Percentiles rank a stretch among this genome's conserved stretches.
Evolutionary conservation across 2,113 vertebrate species (phyloP).

Genomic region (Aix galericulata): DNA sequence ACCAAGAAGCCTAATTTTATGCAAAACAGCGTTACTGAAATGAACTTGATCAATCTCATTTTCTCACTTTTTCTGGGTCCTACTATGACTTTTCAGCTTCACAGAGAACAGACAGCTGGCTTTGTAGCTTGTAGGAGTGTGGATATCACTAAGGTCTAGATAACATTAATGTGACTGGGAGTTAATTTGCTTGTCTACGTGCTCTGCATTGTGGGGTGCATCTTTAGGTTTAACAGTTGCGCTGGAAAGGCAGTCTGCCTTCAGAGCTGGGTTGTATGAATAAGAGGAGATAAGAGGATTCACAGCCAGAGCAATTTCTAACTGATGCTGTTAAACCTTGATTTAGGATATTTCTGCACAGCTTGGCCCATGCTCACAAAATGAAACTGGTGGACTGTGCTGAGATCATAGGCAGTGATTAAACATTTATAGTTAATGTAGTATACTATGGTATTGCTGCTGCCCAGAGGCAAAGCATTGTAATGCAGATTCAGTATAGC

Average conservation of each 20-base stretch:
- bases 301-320: slow-evolving; percentile 43
- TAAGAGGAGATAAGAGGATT: slow-evolving; percentile 56
- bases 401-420: slow-evolving; percentile 54
- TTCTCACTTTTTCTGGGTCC: slow-evolving; percentile 25
- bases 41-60: slow-evolving; percentile 12
- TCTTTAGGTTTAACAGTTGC: background rate
- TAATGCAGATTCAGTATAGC: slow-evolving; percentile 54
- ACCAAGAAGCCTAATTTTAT: background rate
- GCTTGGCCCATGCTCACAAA: slow-evolving; percentile 30
- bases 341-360: slow-evolving; percentile 42
- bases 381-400: slow-evolving; percentile 39
- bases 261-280: slow-evolving; percentile 23
- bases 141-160: slow-evolving; percentile 43
- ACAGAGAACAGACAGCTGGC: slow-evolving; percentile 14
- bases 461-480: slow-evolving; percentile 54
- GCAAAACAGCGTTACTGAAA: background rate
- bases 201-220: slow-evolving; percentile 43
- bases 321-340: slow-evolving; percentile 58
- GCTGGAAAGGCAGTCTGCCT: background rate
- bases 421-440: slow-evolving; percentile 37
- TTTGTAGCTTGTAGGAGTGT: slow-evolving; percentile 30
- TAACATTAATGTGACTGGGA: slow-evolving; percentile 23
- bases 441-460: slow-evolving; percentile 43
- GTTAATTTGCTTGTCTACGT: slow-evolving; percentile 59
- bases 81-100: slow-evolving; percentile 31